These are phyloP conservation scores for Noturus placidus DNA, from an alignment of 2,113 vertebrate genomes.

Conservation along the genomic window DNA sequence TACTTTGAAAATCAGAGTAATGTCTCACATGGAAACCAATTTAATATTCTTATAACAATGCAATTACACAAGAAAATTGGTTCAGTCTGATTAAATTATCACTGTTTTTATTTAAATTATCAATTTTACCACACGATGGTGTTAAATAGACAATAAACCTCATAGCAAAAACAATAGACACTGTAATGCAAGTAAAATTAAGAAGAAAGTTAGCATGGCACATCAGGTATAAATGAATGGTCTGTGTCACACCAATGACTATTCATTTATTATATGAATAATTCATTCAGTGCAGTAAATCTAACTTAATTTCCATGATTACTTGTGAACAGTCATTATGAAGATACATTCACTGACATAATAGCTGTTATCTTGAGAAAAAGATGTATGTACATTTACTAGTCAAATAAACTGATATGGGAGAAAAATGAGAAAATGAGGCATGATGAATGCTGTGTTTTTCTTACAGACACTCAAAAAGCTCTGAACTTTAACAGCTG, in stretches of 20 bases:
- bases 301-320: not conserved
- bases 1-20: not conserved
- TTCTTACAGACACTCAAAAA: not conserved
- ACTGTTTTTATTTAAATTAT: conserved; percentile 19
- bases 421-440: not conserved
- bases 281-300: not conserved
- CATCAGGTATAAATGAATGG: conserved; percentile 11
- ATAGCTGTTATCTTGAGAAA: too few relatives aligned
- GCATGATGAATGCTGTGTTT: not conserved
- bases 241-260: not conserved
- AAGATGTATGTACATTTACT: not conserved
- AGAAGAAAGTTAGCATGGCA: not conserved
- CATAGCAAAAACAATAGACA: not conserved
- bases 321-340: not conserved
- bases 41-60: conserved; percentile 31
- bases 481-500: not conserved
- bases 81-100: conserved; percentile 38
- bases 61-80: conserved; percentile 32
- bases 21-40: not conserved
- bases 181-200: not conserved
- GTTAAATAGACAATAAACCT: not conserved
- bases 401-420: not conserved
- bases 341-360: not conserved
- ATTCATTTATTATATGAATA: not conserved
- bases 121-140: not conserved